Base-by-base conservation (phyloP, 2,113 vertebrate genomes). In the Synodontis membranacea region DNA sequence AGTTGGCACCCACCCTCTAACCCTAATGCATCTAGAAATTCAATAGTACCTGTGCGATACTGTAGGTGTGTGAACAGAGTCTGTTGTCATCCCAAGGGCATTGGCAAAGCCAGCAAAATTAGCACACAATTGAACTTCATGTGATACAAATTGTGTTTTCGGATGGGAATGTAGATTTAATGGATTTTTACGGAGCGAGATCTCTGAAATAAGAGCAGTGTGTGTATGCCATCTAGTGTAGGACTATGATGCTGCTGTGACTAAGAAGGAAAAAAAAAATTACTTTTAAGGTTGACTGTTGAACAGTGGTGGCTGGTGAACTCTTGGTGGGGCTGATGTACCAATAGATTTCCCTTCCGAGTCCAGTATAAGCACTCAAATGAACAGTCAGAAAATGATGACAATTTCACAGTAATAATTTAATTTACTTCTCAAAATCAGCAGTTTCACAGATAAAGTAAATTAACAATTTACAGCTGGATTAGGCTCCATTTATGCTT, bases 141-240 rank as follows among this genome's bases (percentile, higher is more conserved):
- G 70, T 28, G 3, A 46, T 74, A 46, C 46, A 12, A 28, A 44
- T 25, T 12, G 25, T 44, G 21, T 74, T 28, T 34, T 31, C 25
- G 19, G 64, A 4, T 25, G 21, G 37, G 4, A 25, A 42, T 11
- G 21, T 42, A 42, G 15, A 42, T 72, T 14, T 48, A 25, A 28
- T 28, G 39, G 42, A 44, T 17, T 72, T 12, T 44, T 28, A 15
- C n/a, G 25, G 2, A n/a, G 42, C 7, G 21, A 75, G 19, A 12
- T 12, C 12, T n/a, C 25, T 28, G 72, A n/a, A 75, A 75, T 48
- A 25, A 75, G 15, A 34, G n/a, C 17, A 15, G 75, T 52, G 4
- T 76, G 23, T 79, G 75, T 34, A 15, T 23, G 48, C 46, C 75
- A 79, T 54, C 75, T 79, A 31, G 75, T 79, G 75, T 52, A 54